Base-by-base conservation (phyloP, 2,888 invertebrate genomes). In the Parelbella ahira region DNA sequence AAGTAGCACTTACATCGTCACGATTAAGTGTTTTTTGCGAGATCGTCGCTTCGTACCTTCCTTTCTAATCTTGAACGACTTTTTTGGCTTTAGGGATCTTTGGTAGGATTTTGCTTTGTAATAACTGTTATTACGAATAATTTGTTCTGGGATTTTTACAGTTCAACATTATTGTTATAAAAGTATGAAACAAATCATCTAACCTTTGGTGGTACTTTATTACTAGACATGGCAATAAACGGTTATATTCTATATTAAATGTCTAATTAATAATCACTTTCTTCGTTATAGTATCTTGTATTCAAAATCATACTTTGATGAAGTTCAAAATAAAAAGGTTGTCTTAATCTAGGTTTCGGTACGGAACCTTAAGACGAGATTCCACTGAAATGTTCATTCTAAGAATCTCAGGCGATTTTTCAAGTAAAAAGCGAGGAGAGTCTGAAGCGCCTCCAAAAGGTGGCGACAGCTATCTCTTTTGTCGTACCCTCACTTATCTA, bases 1-100 rank as follows among this genome's bases (percentile, higher is more conserved):
- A 61, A 70, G 69, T 67, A 64, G 57, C 67, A 63, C 63, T 74
- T 60, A 63, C 59, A 55, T 68, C 70, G 68, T 73, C 74, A 72
- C 69, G 57, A 62, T 54, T 59, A 57, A 56, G 56, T 50, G 57
- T 71, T 70, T 78, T 75, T 73, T 73, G 59, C 63, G 47, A 58
- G 51, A 53, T 50, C 53, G 47, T 57, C 51, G 50, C 47, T 51
- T 59, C 56, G 59, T 59, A 57, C 61, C 57, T 64, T 56, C 60
- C 60, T 67, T 67, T 72, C 66, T 66, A 63, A 50, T 68, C 62
- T 64, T 49, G 45, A 58, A 51, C 55, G 52, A 55, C 45, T 51
- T 56, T 57, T 49, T 43, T 45, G 46, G 36, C 39, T 30, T 39
- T 51, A 37, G 37, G 47, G 44, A 30, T 24, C 21, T 34, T 25